phyloP scores from a whole-genome alignment of 2,797 vertebrate genomes.

The Ciconia nigra region DNA sequence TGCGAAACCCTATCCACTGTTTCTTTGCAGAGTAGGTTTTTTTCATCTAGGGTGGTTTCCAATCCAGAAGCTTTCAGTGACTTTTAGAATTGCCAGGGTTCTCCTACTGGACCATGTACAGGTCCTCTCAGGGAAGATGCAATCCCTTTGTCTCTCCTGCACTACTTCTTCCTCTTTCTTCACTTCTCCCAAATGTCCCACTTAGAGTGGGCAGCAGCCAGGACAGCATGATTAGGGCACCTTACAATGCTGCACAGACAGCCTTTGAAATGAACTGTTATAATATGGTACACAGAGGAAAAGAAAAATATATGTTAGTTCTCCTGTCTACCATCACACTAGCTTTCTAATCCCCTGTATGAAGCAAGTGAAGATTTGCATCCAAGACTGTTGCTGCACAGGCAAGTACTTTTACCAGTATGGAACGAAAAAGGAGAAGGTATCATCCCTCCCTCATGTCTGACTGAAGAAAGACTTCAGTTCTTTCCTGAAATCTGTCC shows the following conservation, averaged over 20 bases:
- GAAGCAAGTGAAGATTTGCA: neutral
- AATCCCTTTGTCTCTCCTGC: neutral
- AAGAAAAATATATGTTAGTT: neutral
- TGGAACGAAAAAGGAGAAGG: neutral
- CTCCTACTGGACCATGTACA: neutral
- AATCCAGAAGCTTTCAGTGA: neutral
- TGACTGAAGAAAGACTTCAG: neutral
- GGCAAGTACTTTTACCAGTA: neutral
- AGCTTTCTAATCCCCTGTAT: neutral
- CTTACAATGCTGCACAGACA: neutral
- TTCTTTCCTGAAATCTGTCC: neutral
- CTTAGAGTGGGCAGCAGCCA: neutral
- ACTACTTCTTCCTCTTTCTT: neutral
- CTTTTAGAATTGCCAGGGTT: neutral
- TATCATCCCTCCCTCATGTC: neutral
- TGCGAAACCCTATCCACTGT: neutral
- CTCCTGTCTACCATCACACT: neutral
- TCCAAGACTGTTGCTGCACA: neutral
- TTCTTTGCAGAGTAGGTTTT: neutral
- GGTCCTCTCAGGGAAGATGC: neutral
- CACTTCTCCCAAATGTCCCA: neutral
- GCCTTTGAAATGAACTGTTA: neutral
- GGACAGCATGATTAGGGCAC: neutral
- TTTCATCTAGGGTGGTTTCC: neutral
- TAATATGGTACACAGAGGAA: neutral